Evolutionary conservation across 2,888 invertebrate species (phyloP).

Genomic region (Poecilus cupreus): DNA sequence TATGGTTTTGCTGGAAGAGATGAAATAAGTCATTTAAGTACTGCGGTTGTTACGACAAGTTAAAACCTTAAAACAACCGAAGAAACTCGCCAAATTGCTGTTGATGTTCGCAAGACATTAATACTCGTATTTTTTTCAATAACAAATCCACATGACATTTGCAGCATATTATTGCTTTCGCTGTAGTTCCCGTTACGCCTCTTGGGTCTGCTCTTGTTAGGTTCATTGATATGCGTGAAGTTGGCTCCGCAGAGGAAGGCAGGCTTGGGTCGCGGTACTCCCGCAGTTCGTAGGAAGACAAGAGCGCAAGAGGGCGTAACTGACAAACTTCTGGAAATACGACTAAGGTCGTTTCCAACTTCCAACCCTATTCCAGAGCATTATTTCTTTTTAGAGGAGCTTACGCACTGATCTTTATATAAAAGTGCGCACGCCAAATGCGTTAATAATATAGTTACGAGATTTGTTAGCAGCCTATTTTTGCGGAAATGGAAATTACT

Average conservation of each 20-base stretch:
- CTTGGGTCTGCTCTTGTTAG: constrained; percentile 25
- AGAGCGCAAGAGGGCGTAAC: not conserved
- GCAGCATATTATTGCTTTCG: not conserved
- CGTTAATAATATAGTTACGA: not conserved
- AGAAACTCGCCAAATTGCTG: not conserved
- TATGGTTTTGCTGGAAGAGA: too few species aligned
- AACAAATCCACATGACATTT: not conserved
- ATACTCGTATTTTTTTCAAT: not conserved
- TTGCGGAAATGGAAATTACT: not conserved
- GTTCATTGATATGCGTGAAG: constrained; percentile 42
- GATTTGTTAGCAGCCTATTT: not conserved
- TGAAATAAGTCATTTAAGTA: too few species aligned
- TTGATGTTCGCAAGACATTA: not conserved
- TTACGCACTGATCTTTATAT: not conserved
- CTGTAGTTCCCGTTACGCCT: not conserved
- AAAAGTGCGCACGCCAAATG: not conserved
- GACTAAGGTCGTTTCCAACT: constrained; percentile 4
- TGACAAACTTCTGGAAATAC: constrained; percentile 20
- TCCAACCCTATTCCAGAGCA: not conserved
- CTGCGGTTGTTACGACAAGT: too few species aligned
- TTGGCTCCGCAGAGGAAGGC: too few species aligned
- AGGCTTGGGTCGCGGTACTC: not conserved
- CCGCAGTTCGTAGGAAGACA: not conserved
- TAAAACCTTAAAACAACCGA: too few species aligned
- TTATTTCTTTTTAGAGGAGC: not conserved